Base-by-base conservation (phyloP, 1,140 invertebrate genomes). In the Arion vulgaris region DNA sequence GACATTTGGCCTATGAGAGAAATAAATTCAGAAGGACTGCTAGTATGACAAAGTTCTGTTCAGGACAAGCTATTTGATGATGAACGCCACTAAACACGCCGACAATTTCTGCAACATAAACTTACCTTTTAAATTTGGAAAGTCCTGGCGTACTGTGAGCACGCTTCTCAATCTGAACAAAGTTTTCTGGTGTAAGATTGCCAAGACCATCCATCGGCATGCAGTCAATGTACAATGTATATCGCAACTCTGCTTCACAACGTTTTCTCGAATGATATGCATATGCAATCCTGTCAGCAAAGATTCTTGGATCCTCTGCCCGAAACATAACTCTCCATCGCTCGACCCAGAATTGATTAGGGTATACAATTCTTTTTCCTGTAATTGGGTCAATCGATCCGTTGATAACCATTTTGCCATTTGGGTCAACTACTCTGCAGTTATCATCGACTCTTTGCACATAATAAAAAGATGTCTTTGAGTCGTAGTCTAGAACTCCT, bases 181-280 rank as follows among this genome's bases (percentile, higher is more conserved):
- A 85, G 9, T 91, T 89, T 0, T 92, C 86, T 13, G 93, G 89
- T n/a, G 94, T 93, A 71, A 95, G 91, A 11, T 92, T 89, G 0
- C 93, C 93, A 1, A 95, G 92, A n/a, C 94, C 95, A 28, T 94
- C 93, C 82, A 95, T 89, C 4, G 94, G 91, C 92, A 95, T 94
- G 82, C 95, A 95, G 86, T 96, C 95, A 86, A 96, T 89, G 87
- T 95, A 95, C 75, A 95, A 91, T 84, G 95, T 93, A 86, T 92
- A 93, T 45, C 94, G 94, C 36, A 96, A 92, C 74, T 93, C 91
- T 74, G 94, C 93, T 87, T 96, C 95, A 0, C 94, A 93, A 69
- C 93, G 91, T 49, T 92, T 92, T 53, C 95, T 91, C 7, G 93
- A 87, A 51, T 93, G 80, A 49, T 95, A 91, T 0, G 95, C 95